Evolutionary conservation across 2,113 vertebrate genomes (phyloP).

Genomic region (Daphoenositta chrysoptera): DNA sequence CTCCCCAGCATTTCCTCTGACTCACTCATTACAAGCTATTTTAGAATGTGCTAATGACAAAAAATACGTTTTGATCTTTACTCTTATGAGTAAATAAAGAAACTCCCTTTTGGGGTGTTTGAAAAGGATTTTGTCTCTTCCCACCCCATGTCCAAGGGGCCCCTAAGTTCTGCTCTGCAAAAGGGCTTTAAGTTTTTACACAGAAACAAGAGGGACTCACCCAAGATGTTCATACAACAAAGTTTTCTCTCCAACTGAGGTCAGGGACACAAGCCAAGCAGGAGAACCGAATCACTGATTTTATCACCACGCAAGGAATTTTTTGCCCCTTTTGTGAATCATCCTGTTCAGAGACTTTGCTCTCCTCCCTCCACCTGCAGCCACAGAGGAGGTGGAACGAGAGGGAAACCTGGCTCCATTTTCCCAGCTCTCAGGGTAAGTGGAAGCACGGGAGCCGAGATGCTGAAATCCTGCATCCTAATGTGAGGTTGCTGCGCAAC

Average conservation of each 20-base stretch:
- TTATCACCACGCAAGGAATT: neutral
- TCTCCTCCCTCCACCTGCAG: neutral
- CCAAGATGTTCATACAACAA: neutral
- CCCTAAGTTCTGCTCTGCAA: neutral
- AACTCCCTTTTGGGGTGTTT: neutral
- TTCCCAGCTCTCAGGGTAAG: neutral
- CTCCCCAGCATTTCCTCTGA: neutral
- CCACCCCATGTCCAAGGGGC: rapidly evolving
- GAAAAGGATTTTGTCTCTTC: neutral
- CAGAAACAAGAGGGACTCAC: neutral
- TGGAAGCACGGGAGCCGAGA: neutral
- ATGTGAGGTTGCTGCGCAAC: neutral
- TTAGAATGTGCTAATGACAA: neutral
- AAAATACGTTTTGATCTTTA: neutral
- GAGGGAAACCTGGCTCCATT: neutral
- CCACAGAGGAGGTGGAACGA: rapidly evolving
- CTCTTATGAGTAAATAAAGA: neutral
- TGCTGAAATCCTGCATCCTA: neutral
- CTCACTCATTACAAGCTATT: neutral
- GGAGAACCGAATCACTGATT: neutral
- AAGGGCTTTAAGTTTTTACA: neutral
- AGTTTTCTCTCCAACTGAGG: neutral
- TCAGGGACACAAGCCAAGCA: neutral
- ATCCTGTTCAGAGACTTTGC: neutral
- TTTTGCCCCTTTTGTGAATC: neutral